Conservation (phyloP, 2,113 vertebrate genomes). For the Marmota flaviventris region DNA sequence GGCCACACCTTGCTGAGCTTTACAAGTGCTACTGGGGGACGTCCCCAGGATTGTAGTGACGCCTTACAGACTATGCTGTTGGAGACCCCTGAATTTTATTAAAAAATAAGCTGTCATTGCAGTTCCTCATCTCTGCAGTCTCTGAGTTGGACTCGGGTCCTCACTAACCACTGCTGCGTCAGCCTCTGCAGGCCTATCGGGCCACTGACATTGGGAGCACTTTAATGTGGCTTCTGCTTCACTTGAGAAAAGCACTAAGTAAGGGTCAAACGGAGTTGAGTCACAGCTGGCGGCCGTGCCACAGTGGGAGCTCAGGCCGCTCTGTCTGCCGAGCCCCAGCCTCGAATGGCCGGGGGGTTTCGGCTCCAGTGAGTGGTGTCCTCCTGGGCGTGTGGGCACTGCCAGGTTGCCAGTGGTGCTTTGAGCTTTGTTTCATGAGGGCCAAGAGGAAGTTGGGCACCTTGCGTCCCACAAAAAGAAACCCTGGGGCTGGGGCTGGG, state of each 20-base stretch:
- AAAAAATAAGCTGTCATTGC: neutral
- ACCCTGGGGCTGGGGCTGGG: too few relatives aligned
- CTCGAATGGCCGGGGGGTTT: fast-evolving
- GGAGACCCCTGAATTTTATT: conserved; percentile 22
- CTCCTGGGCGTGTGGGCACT: fast-evolving
- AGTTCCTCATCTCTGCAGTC: neutral
- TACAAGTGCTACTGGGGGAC: too few relatives aligned
- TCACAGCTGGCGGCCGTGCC: fast-evolving
- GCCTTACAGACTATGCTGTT: fast-evolving
- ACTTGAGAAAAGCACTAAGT: neutral
- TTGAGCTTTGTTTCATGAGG: neutral
- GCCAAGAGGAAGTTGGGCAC: neutral
- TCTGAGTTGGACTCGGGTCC: neutral
- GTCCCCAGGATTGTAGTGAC: too few relatives aligned
- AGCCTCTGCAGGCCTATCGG: neutral
- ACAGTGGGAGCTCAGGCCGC: fast-evolving
- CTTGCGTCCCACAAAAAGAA: neutral
- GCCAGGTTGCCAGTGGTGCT: neutral
- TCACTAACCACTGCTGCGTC: fast-evolving
- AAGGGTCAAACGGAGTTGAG: too few relatives aligned
- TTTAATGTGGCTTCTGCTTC: fast-evolving
- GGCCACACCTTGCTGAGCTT: too few relatives aligned
- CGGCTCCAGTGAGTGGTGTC: neutral
- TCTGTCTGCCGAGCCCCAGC: fast-evolving
- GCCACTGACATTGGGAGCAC: neutral